Evolutionary conservation across 2,113 vertebrate genomes (phyloP).

Genomic region (Brachyhypopomus occidentalis): DNA sequence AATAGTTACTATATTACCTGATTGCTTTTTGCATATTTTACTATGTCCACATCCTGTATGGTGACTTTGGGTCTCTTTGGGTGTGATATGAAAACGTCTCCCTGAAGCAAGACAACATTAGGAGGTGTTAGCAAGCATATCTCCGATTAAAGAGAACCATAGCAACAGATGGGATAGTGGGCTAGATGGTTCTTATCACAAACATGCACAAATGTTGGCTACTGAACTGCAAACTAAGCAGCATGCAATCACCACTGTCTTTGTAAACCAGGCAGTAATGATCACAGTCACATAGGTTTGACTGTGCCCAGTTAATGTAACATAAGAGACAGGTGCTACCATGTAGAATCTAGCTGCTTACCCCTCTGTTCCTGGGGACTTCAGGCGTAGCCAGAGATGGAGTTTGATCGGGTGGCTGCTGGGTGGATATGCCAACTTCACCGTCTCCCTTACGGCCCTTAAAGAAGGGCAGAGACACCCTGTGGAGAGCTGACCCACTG

Average conservation of each 20-base stretch:
- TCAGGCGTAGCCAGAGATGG: background rate
- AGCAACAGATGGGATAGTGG: no score
- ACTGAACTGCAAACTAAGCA: background rate
- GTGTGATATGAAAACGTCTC: conserved; percentile 62
- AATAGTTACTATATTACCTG: conserved; percentile 65
- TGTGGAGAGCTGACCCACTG: background rate
- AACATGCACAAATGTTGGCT: background rate
- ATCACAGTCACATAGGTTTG: no score
- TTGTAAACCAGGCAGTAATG: no score
- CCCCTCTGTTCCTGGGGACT: conserved; percentile 35
- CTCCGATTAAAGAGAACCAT: no score
- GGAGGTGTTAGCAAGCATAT: background rate
- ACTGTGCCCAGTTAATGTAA: background rate
- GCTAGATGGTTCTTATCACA: background rate
- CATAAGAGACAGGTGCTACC: background rate
- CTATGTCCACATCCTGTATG: conserved; percentile 61
- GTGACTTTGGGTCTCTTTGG: conserved; percentile 67
- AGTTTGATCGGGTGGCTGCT: background rate
- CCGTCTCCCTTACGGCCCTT: background rate
- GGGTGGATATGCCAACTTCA: background rate
- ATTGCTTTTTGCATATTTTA: conserved; percentile 64
- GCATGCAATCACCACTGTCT: background rate
- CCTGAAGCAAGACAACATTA: conserved; percentile 64
- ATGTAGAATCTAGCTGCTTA: conserved; percentile 37
- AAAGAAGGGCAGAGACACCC: conserved; percentile 37